Evolutionary conservation across 2,888 invertebrate genomes (phyloP), one percentile per base, ranked within the genome.

Genomic region (Gibbula magus): DNA sequence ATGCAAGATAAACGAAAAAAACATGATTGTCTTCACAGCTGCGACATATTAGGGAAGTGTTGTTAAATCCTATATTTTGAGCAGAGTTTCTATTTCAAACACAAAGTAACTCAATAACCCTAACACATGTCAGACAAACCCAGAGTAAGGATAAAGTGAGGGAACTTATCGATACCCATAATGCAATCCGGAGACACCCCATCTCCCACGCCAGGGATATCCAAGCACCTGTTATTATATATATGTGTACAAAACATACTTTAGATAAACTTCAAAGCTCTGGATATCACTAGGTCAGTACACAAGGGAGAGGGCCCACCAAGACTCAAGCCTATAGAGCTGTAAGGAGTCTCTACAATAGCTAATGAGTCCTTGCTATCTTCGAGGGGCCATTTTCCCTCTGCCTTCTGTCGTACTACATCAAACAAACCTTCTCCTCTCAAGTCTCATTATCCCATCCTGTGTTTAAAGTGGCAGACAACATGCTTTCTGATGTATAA

Each of bases 241-340:
- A 20, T 20, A 70, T 39, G 56, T 70, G 39, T 45, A 45, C 45
- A 39, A 70, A 39, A 70, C 70, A 70, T 39, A 35, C 32, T 32
- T 20, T n/a, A 70, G 70, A 70, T 70, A 25, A 70, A 70, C 70
- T 35, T 70, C 70, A 70, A 70, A 70, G 70, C 70, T 39, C 32
- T n/a, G 20, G 39, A n/a, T 35, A 70, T 70, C 70, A 13, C 45
- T 10, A 45, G 45, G 45, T 45, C 45, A 70, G 10, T 5, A 56
- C 70, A 70, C 70, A 39, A 35, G 70, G 32, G 56, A 35, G 45
- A 39, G 4, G 4, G 16, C n/a, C 70, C 70, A 32, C n/a, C 70
- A 39, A 7, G 35, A 20, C 35, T 32, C 70, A 35, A 70, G 20
- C 32, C 35, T 7, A 39, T n/a, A 35, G 32, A 20, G 61, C 70